Conservation (phyloP, 2,888 invertebrate genomes). For the Lepidochrysops patricia region DNA sequence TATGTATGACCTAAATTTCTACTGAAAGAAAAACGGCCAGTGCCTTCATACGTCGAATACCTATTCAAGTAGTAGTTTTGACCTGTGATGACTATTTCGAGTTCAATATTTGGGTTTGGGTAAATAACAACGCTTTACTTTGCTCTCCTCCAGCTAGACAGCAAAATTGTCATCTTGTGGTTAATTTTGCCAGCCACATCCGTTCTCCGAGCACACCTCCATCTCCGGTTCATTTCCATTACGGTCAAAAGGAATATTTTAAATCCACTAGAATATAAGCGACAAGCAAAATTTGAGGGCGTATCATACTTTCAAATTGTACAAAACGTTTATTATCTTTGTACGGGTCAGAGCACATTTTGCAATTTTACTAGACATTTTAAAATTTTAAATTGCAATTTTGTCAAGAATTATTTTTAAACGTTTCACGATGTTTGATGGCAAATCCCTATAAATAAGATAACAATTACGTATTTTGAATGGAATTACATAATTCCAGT, state of each 20-base stretch:
- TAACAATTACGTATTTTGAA: no score
- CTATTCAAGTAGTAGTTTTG: no score
- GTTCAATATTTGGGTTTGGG: no score
- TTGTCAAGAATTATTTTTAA: not conserved
- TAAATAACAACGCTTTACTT: no score
- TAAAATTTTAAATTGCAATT: not conserved
- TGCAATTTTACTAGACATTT: not conserved
- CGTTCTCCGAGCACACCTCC: constrained; percentile 14
- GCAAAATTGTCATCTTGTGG: constrained; percentile 13
- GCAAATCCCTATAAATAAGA: no score
- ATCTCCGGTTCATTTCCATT: constrained; percentile 19
- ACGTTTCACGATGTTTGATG: no score
- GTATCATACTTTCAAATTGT: not conserved
- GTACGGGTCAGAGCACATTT: not conserved
- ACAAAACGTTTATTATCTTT: constrained; percentile 8
- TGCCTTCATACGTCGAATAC: not conserved
- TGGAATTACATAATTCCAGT: no score
- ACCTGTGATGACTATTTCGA: no score
- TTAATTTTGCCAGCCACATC: constrained; percentile 17
- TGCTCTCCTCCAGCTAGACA: not conserved
- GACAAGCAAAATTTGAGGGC: constrained; percentile 4
- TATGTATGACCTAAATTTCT: constrained; percentile 4
- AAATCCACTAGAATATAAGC: constrained; percentile 5
- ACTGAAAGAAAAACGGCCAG: not conserved
- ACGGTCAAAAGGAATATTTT: constrained; percentile 20